phyloP scores from a whole-genome alignment of 2,888 invertebrate genomes.

The Alsophila aescularia region DNA sequence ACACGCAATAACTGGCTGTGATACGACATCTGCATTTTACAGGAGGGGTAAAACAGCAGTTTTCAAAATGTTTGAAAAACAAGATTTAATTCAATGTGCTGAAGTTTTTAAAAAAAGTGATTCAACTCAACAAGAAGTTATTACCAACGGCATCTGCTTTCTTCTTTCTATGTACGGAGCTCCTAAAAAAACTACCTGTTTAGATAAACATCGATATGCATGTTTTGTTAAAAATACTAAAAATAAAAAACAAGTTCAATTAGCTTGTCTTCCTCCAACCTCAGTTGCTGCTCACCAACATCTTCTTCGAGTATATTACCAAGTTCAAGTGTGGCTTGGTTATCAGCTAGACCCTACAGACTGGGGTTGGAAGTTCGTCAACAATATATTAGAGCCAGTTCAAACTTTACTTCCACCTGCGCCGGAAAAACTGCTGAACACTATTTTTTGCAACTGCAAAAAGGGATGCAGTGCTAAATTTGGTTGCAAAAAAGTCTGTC shows the following conservation, averaged over 20 bases:
- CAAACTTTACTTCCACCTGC: constrained; percentile 8
- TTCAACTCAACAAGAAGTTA: constrained; percentile 16
- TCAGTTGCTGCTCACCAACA: constrained; percentile 2
- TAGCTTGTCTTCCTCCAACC: constrained; percentile 7
- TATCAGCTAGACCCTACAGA: constrained; percentile 1
- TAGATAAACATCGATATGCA: constrained; percentile 12
- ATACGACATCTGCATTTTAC: constrained; percentile 32
- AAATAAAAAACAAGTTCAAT: constrained; percentile 5
- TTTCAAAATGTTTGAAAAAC: constrained; percentile 42
- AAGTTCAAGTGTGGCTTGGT: constrained; percentile 3
- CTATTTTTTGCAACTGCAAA: constrained; percentile 7
- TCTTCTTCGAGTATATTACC: not conserved
- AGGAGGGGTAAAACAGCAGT: constrained; percentile 38
- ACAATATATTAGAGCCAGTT: constrained; percentile 3
- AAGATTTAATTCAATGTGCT: constrained; percentile 35
- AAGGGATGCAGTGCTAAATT: constrained; percentile 1
- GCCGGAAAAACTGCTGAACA: constrained; percentile 3
- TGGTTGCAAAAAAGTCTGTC: constrained; percentile 2
- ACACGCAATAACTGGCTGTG: constrained; percentile 19
- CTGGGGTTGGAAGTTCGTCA: constrained; percentile 7
- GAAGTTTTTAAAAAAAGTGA: constrained; percentile 21
- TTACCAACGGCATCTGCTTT: constrained; percentile 31
- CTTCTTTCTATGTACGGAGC: constrained; percentile 33
- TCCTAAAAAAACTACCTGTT: constrained; percentile 16
- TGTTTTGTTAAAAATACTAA: constrained; percentile 3